These are phyloP conservation scores for Xestia rhomboidea DNA, from an alignment of 2,888 invertebrate genomes.

Conservation along the genomic window DNA sequence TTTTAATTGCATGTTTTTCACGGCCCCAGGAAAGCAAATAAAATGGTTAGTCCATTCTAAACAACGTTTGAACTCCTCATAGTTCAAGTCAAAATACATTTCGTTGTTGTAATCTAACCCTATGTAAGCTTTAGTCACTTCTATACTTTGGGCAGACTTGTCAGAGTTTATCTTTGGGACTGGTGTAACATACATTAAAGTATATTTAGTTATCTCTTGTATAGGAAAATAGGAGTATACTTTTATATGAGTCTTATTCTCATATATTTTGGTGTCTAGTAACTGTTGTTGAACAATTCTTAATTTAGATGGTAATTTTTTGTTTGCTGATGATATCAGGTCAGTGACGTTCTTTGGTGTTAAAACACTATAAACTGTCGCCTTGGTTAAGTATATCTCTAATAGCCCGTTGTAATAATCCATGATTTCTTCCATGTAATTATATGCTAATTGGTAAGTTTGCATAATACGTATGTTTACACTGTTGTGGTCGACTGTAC, in stretches of 20 bases:
- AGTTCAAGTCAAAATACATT: background rate
- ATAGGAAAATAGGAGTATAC: background rate
- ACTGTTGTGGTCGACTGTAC: background rate
- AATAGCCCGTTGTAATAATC: background rate
- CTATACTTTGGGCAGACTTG: background rate
- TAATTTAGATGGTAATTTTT: background rate
- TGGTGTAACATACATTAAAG: background rate
- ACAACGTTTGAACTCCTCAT: background rate
- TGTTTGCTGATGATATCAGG: slow-evolving; percentile 6
- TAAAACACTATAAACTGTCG: slow-evolving; percentile 16
- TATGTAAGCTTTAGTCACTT: background rate
- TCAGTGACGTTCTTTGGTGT: slow-evolving; percentile 17
- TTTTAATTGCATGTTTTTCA: background rate
- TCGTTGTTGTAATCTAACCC: background rate
- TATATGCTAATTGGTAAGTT: background rate
- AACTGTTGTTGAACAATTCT: slow-evolving; percentile 9
- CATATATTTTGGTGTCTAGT: slow-evolving; percentile 4
- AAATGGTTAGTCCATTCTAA: background rate
- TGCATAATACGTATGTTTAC: background rate
- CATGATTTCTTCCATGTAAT: slow-evolving; percentile 1
- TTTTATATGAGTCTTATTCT: slow-evolving; percentile 4
- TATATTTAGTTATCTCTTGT: background rate
- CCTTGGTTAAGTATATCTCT: slow-evolving; percentile 2
- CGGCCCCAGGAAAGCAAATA: slow-evolving; percentile 18
- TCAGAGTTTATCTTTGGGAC: background rate